phyloP scores from a whole-genome alignment of 2,888 invertebrate species.

The Atethmia centrago region DNA sequence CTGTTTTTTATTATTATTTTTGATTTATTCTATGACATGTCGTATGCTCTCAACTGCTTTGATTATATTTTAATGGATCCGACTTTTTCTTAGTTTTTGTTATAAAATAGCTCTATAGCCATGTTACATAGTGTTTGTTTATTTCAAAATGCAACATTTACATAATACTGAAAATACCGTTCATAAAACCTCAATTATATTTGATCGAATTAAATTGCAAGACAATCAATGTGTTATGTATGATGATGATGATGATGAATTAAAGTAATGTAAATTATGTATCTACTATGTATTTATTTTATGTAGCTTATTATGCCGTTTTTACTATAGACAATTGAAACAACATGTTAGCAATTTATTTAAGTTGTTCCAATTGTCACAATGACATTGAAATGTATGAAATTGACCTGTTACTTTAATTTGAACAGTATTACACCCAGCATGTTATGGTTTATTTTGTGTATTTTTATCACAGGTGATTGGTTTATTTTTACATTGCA shows the following conservation, averaged over 20 bases:
- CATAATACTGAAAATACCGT: slow-evolving; percentile 38
- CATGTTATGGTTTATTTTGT: slow-evolving; percentile 63
- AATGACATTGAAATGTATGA: slow-evolving; percentile 21
- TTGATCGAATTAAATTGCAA: background rate
- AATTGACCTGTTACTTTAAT: slow-evolving; percentile 31
- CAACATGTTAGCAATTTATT: slow-evolving; percentile 16
- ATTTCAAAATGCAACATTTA: background rate
- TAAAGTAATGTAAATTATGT: slow-evolving; percentile 12
- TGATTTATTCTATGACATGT: slow-evolving; percentile 46
- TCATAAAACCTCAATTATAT: slow-evolving; percentile 12
- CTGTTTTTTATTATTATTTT: slow-evolving; percentile 36
- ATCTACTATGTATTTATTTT: slow-evolving; percentile 30
- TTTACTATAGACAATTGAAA: slow-evolving; percentile 22
- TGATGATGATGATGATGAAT: background rate
- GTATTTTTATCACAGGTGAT: slow-evolving; percentile 64
- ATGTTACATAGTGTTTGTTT: slow-evolving; percentile 5
- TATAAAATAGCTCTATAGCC: background rate
- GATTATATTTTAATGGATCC: background rate
- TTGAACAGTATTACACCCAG: slow-evolving; percentile 37
- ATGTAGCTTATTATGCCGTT: slow-evolving; percentile 43
- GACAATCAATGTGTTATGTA: background rate
- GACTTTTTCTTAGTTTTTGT: background rate
- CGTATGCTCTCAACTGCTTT: slow-evolving; percentile 35
- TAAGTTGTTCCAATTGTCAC: slow-evolving; percentile 18
- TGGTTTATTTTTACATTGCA: slow-evolving; percentile 68